These are phyloP conservation scores for Zaprionus davidi DNA, from an alignment of 1,140 invertebrate species.

Conservation along the genomic window DNA sequence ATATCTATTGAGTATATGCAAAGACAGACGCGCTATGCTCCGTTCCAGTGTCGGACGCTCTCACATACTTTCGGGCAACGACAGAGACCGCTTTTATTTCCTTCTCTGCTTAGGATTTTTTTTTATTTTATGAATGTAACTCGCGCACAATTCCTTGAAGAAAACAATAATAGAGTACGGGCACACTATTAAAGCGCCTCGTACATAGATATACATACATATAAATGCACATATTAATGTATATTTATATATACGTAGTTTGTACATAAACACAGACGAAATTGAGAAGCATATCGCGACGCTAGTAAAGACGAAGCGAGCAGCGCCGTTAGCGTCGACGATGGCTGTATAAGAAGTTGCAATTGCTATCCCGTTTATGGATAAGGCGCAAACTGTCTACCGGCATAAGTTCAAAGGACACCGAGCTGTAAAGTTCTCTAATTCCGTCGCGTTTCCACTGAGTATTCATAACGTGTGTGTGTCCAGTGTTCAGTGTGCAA, in stretches of 20 bases:
- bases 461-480: not conserved
- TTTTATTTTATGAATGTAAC: constrained; percentile 24
- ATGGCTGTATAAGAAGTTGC: constrained; percentile 63
- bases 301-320: constrained; percentile 38
- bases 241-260: not conserved
- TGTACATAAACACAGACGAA: constrained; percentile 10
- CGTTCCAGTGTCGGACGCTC: constrained; percentile 50
- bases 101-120: constrained; percentile 56
- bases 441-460: constrained; percentile 36
- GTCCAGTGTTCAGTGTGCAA: not conserved
- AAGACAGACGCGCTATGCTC: constrained; percentile 21
- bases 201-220: not conserved
- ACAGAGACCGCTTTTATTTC: constrained; percentile 43
- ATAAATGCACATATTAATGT: constrained; percentile 12
- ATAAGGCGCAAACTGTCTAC: constrained; percentile 63
- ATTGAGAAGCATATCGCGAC: constrained; percentile 63
- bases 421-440: constrained; percentile 72
- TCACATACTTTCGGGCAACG: constrained; percentile 17
- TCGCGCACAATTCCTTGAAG: constrained; percentile 73
- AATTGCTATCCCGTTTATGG: constrained; percentile 71
- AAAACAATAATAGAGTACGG: constrained; percentile 71
- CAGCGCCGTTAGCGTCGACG: constrained; percentile 39
- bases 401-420: constrained; percentile 82
- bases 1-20: not conserved
- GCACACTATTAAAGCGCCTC: constrained; percentile 11